Percentiles rank a stretch among this genome's conserved stretches.
Evolutionary conservation across 2,113 vertebrate species (phyloP).

Genomic region (Phalacrocorax brasilianus): DNA sequence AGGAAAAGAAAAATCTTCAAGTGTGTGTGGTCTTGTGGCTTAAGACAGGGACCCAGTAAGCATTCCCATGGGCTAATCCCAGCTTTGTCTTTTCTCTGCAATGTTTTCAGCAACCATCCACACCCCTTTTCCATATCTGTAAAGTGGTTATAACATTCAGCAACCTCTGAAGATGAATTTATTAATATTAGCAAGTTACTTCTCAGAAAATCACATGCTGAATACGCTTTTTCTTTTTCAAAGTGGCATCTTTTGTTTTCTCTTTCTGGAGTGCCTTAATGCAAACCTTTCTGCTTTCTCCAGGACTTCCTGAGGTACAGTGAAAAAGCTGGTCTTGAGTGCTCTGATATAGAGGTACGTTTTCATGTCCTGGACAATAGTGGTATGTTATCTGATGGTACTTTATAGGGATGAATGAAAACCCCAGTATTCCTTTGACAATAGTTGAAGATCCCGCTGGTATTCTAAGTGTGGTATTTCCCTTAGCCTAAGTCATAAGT

Average conservation of each 20-base stretch:
- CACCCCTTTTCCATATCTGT: neutral
- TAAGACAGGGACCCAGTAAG: neutral
- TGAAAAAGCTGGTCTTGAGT: slow-evolving; percentile 92
- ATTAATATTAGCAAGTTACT: neutral
- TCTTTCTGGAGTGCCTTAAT: slow-evolving; percentile 43
- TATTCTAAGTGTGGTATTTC: neutral
- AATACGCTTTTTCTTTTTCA: neutral
- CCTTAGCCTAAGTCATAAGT: neutral
- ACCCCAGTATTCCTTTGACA: neutral
- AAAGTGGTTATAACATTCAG: neutral
- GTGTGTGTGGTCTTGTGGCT: slow-evolving; percentile 40
- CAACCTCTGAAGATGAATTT: neutral
- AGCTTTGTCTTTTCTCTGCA: neutral
- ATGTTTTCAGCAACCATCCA: neutral
- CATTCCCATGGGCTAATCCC: neutral
- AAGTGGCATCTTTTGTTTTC: neutral
- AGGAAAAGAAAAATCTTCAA: neutral
- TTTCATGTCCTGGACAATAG: neutral
- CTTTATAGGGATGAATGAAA: neutral
- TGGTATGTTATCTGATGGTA: neutral
- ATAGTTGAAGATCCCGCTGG: neutral
- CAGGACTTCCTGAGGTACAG: slow-evolving; percentile 97
- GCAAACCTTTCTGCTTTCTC: slow-evolving; percentile 30
- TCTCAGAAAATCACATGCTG: neutral
- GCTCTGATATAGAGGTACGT: slow-evolving; percentile 89